Percentiles rank a stretch among this genome's conserved stretches.
Conservation (phyloP, 2,888 invertebrate genomes). For the Dicycla oo region DNA sequence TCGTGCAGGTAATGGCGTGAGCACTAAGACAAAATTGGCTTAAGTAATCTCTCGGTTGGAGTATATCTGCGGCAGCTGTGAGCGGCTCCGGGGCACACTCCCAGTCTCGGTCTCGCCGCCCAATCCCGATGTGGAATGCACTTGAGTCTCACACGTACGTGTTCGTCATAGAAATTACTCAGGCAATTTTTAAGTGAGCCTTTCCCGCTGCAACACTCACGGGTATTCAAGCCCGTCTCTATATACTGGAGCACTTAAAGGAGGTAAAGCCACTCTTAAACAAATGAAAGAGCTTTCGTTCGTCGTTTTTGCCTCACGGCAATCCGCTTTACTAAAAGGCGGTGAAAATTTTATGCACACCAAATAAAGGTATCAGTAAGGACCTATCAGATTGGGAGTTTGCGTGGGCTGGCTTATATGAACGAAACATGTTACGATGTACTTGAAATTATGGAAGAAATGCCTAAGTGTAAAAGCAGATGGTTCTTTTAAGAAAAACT, state of each 20-base stretch:
- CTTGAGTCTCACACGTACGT: slow-evolving; percentile 80
- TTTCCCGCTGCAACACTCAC: slow-evolving; percentile 86
- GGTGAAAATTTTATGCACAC: slow-evolving; percentile 85
- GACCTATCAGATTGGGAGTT: slow-evolving; percentile 64
- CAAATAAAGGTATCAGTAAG: slow-evolving; percentile 74
- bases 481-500: neutral
- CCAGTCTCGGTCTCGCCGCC: slow-evolving; percentile 65
- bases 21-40: slow-evolving; percentile 86
- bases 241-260: slow-evolving; percentile 86
- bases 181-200: slow-evolving; percentile 88
- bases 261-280: slow-evolving; percentile 86
- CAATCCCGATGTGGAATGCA: slow-evolving; percentile 82
- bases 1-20: slow-evolving; percentile 81
- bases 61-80: slow-evolving; percentile 71
- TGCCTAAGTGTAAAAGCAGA: neutral
- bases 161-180: slow-evolving; percentile 88
- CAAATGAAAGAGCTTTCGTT: slow-evolving; percentile 87
- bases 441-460: slow-evolving; percentile 14
- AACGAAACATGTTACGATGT: slow-evolving; percentile 18
- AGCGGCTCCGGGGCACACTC: slow-evolving; percentile 39
- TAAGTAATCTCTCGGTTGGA: slow-evolving; percentile 80
- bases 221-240: slow-evolving; percentile 83
- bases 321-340: slow-evolving; percentile 86
- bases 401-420: slow-evolving; percentile 34
- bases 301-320: slow-evolving; percentile 79